Conservation (phyloP, 64 coral and sea anemone species). For the Platygyra sinensis region DNA sequence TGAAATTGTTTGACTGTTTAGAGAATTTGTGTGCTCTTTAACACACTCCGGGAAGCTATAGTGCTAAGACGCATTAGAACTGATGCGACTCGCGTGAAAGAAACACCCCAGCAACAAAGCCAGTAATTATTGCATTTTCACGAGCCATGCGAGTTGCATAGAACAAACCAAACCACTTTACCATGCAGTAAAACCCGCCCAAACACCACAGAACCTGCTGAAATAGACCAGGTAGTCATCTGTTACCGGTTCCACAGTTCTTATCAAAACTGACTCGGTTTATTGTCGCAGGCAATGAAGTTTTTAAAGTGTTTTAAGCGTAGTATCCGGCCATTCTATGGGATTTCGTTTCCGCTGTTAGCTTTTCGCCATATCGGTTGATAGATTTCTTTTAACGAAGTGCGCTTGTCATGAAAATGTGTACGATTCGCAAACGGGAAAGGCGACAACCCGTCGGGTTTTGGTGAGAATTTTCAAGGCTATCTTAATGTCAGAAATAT, state of each 20-base stretch:
- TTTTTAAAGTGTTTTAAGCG: slow-evolving; percentile 4
- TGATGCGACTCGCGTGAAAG: slow-evolving; percentile 50
- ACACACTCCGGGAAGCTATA: slow-evolving; percentile 21
- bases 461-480: slow-evolving; percentile 17
- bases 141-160: slow-evolving; percentile 43
- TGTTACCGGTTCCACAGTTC: slow-evolving; percentile 50
- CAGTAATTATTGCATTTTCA: slow-evolving; percentile 65
- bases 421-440: background rate
- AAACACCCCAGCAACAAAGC: slow-evolving; percentile 69
- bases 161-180: slow-evolving; percentile 44
- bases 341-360: background rate
- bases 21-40: slow-evolving; percentile 7
- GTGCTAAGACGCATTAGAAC: slow-evolving; percentile 27
- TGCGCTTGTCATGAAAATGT: background rate
- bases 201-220: slow-evolving; percentile 61
- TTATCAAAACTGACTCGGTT: background rate
- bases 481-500: background rate
- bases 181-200: slow-evolving; percentile 44
- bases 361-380: background rate
- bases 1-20: slow-evolving; percentile 53
- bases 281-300: background rate
- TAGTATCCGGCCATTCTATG: background rate
- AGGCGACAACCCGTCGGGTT: background rate
- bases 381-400: background rate
- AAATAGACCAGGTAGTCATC: slow-evolving; percentile 61